phyloP scores from a whole-genome alignment of 2,113 vertebrate species.

The Gila orcuttii region DNA sequence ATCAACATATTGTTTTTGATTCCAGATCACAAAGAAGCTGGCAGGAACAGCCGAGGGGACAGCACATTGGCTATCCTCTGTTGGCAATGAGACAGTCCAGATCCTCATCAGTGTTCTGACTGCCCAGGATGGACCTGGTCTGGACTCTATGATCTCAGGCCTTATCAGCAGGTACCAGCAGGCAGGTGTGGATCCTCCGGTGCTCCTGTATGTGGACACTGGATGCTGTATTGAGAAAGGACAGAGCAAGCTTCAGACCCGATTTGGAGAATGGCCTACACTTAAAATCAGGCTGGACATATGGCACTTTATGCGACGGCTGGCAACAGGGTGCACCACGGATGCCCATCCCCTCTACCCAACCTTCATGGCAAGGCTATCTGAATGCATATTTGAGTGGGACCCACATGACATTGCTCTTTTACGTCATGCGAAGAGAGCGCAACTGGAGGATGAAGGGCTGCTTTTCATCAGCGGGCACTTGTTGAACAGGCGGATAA shows the following conservation, averaged over 20 bases:
- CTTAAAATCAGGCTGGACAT: slow-evolving; percentile 2
- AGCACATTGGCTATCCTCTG: no score
- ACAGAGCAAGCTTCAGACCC: slow-evolving; percentile 28
- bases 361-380: neutral
- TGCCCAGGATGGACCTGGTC: slow-evolving; percentile 22
- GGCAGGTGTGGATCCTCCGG: slow-evolving; percentile 9
- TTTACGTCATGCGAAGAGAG: neutral
- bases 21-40: no score
- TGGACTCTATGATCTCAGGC: slow-evolving; percentile 21
- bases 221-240: neutral
- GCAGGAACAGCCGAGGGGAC: no score
- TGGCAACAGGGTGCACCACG: neutral
- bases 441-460: neutral
- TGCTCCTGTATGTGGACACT: slow-evolving; percentile 39
- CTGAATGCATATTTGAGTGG: neutral
- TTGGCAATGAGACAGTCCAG: slow-evolving; percentile 18
- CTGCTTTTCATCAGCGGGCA: neutral
- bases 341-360: neutral
- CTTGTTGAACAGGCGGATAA: no score
- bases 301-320: neutral
- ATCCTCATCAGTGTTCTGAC: slow-evolving; percentile 40
- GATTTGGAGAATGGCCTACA: slow-evolving; percentile 18
- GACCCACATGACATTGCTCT: neutral
- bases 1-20: no score
- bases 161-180: slow-evolving; percentile 27